These are phyloP conservation scores for Stigmatopora nigra DNA, from an alignment of 2,113 vertebrate genomes.

Conservation along the genomic window DNA sequence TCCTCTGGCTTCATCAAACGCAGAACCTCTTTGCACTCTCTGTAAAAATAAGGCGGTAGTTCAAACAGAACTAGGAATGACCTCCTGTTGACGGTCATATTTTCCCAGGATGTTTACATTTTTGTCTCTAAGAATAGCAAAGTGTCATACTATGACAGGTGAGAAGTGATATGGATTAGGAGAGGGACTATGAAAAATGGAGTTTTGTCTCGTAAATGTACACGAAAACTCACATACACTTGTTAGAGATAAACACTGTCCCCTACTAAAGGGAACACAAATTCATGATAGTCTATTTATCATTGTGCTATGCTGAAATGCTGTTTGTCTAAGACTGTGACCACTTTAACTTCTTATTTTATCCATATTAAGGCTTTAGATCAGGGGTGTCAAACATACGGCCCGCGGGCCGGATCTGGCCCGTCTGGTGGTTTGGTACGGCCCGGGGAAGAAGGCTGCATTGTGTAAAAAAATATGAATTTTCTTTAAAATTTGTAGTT, in stretches of 20 bases:
- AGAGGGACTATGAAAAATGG: background rate
- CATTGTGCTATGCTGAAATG: background rate
- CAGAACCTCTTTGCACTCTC: conserved; percentile 17
- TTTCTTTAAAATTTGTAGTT: no score
- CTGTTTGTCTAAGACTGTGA: background rate
- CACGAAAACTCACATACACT: conserved; percentile 5
- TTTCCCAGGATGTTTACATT: conserved; percentile 55
- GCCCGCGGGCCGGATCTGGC: no score
- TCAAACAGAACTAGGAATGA: conserved; percentile 57
- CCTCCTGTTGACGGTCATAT: conserved; percentile 42
- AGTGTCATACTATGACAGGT: conserved; percentile 42
- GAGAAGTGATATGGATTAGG: conserved; percentile 36
- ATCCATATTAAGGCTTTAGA: no score
- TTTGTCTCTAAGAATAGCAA: conserved; percentile 38
- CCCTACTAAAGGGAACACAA: background rate
- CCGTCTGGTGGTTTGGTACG: no score
- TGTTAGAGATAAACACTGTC: background rate
- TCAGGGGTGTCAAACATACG: no score
- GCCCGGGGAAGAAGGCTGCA: no score
- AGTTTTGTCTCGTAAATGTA: conserved; percentile 7
- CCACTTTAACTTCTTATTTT: background rate
- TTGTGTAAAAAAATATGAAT: no score
- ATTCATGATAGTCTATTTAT: background rate
- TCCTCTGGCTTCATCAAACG: conserved; percentile 16
- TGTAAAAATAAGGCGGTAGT: conserved; percentile 38